Conservation (phyloP, 2,113 vertebrate genomes). For the Irena cyanogastra region DNA sequence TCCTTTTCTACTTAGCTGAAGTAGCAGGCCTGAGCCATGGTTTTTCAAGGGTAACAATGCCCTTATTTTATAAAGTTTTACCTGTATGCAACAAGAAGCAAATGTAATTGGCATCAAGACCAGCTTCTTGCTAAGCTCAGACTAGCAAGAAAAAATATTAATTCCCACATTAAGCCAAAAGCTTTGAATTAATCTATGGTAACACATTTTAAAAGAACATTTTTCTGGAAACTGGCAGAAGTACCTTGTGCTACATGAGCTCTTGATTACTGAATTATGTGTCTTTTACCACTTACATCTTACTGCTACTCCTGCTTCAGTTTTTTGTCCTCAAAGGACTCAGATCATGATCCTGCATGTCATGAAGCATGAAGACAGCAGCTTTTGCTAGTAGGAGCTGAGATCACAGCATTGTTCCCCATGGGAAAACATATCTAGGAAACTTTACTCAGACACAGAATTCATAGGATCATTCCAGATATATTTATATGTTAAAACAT, state of each 20-base stretch:
- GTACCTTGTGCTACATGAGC: background rate
- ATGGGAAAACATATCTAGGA: background rate
- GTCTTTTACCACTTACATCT: background rate
- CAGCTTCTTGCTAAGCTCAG: background rate
- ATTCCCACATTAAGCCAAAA: background rate
- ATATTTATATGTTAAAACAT: background rate
- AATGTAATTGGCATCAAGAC: background rate
- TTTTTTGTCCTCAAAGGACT: background rate
- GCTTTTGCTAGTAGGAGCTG: background rate
- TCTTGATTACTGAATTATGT: background rate
- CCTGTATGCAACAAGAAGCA: background rate
- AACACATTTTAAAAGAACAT: background rate
- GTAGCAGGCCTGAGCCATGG: background rate
- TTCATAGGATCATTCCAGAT: background rate
- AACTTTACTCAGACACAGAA: background rate
- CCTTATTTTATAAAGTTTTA: background rate
- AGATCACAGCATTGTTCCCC: background rate
- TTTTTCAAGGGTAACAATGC: background rate
- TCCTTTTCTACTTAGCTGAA: background rate
- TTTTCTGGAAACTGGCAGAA: background rate
- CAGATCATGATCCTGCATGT: background rate
- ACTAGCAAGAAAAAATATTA: background rate
- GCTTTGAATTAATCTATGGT: background rate
- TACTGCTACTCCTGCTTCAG: background rate
- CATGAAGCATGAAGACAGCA: background rate